Base-by-base conservation (phyloP, 2,888 invertebrate species). In the Watsonalla cultraria region DNA sequence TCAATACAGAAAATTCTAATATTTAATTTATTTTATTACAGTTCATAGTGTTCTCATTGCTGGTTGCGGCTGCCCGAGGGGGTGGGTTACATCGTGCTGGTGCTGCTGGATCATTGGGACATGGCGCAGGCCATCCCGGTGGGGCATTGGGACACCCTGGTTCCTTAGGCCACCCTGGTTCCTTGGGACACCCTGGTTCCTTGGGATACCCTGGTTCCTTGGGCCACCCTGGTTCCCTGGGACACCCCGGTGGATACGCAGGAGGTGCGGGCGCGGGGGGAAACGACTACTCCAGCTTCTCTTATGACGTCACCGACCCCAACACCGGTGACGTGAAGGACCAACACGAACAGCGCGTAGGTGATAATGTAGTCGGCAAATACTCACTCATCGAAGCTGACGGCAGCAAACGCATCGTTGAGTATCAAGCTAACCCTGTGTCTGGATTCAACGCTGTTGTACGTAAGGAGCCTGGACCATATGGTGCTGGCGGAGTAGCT, bases 331-430 rank as follows among this genome's bases (percentile, higher is more conserved):
- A 84, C 56, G 67, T 82, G 45, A 84, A 84, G 58, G 82, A 80
- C 53, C 93, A 93, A 74, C 91, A 91, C 51, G 93, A 93, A 77
- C 90, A 90, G 33, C 91, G 93, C 15, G 88, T 90, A 51, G 93
- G 93, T 15, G 93, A 93, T 73, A 91, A 89, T 56, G 93, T 93
- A 13, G 91, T 92, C 46, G 84, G 84, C 24, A 81, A 84, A 70
- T 84, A 84, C 66, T 84, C 84, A 13, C 73, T 84, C 37, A 70
- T 93, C 80, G 73, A 92, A 66, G 87, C 93, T 2, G 93, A 93
- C 72, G 93, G 93, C 63, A 91, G 91, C 7, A 83, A 82, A 60
- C 90, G 93, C 57, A 91, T 91, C 11, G 93, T 93, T 4, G 93
- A 93, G 62, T 93, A 93, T 62, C 70, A 76, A 14, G 82, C 83